Evolutionary conservation across 2,113 vertebrate species (phyloP).

Genomic region (Phaetusa simplex): DNA sequence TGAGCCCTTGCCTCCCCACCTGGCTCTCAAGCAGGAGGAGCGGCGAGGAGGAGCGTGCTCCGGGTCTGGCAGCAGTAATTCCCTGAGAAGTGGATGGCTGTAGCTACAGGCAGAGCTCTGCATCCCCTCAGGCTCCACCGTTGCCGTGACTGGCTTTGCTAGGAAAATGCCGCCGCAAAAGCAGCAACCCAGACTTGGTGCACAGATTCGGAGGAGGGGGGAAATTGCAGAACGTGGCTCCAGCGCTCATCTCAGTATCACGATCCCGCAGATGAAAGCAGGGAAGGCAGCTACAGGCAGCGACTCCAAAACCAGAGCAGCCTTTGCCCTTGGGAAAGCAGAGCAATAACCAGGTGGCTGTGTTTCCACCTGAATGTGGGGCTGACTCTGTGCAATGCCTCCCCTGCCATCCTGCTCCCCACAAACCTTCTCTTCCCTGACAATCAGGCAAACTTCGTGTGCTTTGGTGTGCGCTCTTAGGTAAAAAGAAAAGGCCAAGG

Average conservation of each 20-base stretch:
- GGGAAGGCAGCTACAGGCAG: neutral
- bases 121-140: neutral
- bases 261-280: neutral
- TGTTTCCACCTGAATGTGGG: neutral
- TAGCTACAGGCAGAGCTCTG: neutral
- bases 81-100: neutral
- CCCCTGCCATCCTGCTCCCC: neutral
- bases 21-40: neutral
- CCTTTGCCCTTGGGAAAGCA: neutral
- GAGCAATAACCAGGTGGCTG: neutral
- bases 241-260: neutral
- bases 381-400: neutral
- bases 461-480: neutral
- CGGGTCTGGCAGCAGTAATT: neutral
- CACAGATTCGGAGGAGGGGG: neutral
- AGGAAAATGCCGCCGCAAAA: rapidly evolving
- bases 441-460: neutral
- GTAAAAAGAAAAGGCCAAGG: neutral
- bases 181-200: neutral
- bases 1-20: rapidly evolving
- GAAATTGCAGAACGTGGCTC: neutral
- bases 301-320: rapidly evolving
- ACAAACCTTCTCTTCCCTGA: neutral
- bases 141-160: rapidly evolving
- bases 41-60: neutral